Conservation (phyloP, 2,113 vertebrate genomes). For the Callopanchax toddi region DNA sequence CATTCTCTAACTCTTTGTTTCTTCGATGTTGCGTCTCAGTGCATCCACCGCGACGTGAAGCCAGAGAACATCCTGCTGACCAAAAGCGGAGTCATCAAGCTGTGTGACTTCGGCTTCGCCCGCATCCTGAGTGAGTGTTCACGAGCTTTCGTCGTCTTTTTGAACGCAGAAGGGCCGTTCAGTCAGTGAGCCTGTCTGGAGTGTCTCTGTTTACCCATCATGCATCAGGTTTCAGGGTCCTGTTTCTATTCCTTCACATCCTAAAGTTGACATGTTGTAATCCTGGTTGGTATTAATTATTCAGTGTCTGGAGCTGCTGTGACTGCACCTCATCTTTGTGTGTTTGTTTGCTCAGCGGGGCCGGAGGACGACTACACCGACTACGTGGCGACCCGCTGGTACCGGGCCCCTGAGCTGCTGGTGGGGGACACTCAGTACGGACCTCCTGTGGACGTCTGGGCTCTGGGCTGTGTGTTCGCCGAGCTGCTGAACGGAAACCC, state of each 20-base stretch:
- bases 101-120: constrained; percentile 97
- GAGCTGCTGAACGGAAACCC: constrained; percentile 89
- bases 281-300: too few relatives aligned
- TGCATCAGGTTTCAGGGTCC: constrained; percentile 62
- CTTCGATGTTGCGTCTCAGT: constrained; percentile 84
- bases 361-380: constrained; percentile 94
- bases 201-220: constrained; percentile 61
- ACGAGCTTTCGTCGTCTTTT: constrained; percentile 58
- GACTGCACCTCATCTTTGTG: too few relatives aligned
- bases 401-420: constrained; percentile 92
- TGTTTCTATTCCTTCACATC: constrained; percentile 66
- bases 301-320: too few relatives aligned
- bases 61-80: constrained; percentile 98
- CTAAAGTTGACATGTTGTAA: constrained; percentile 63
- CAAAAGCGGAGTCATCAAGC: constrained; percentile 92
- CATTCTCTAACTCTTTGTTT: constrained; percentile 19
- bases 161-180: constrained; percentile 14
- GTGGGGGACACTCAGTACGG: constrained; percentile 96
- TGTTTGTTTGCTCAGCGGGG: constrained; percentile 80
- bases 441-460: constrained; percentile 94
- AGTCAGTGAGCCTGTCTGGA: constrained; percentile 60
- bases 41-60: constrained; percentile 96
- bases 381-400: constrained; percentile 97
- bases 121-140: constrained; percentile 94
- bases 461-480: constrained; percentile 93